Evolutionary conservation across 2,888 invertebrate genomes (phyloP).

Genomic region (Brachylomia viminalis): DNA sequence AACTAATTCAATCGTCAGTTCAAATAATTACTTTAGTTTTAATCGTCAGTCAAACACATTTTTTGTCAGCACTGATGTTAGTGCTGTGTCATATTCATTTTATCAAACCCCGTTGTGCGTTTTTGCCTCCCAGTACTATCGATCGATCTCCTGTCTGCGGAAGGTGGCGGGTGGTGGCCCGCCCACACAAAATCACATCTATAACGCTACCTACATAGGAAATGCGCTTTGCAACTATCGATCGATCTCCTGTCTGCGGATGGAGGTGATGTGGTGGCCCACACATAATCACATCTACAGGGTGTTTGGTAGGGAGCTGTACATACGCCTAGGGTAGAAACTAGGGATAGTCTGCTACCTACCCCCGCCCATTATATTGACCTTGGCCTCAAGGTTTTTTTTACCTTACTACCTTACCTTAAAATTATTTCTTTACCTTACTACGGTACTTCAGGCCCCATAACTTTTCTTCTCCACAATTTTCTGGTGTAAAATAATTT

Average conservation of each 20-base stretch:
- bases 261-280: not conserved
- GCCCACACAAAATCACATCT: not conserved
- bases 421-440: too few species aligned
- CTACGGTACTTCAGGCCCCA: too few species aligned
- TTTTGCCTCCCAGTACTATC: not conserved
- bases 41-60: not conserved
- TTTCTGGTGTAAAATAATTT: too few species aligned
- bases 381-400: too few species aligned
- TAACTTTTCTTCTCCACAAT: too few species aligned
- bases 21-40: not conserved
- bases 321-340: too few species aligned
- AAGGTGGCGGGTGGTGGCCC: not conserved
- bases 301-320: too few species aligned
- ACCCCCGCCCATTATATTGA: too few species aligned
- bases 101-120: not conserved
- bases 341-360: too few species aligned
- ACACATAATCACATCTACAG: not conserved
- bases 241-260: not conserved
- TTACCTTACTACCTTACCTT: too few species aligned
- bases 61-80: not conserved
- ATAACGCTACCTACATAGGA: too few species aligned
- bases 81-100: not conserved
- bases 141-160: not conserved
- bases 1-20: not conserved
- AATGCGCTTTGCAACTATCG: too few species aligned